A percentile compares a stretch with the other conserved stretches of the same genome.
Conservation (phyloP, 2,888 invertebrate genomes). For the Balanococcus diminutus region DNA sequence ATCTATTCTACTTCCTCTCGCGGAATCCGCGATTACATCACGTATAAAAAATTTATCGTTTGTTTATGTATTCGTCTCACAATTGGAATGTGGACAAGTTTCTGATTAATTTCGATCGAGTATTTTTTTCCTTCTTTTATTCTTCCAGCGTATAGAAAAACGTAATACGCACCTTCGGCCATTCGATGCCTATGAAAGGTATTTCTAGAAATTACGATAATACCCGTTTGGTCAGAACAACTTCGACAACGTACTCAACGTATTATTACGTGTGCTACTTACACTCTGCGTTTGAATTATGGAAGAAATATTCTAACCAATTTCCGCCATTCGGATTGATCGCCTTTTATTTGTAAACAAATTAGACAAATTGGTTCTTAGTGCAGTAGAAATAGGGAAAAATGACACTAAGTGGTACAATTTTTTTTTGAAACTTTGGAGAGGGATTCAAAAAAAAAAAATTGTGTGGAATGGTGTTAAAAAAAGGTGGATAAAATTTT, state of each 20-base stretch:
- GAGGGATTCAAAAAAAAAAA: too few relatives aligned
- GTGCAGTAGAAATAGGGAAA: too few relatives aligned
- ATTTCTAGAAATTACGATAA: conserved; percentile 30
- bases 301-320: neutral
- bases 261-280: conserved; percentile 37
- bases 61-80: neutral
- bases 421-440: too few relatives aligned
- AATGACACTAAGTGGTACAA: too few relatives aligned
- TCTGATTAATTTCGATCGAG: neutral
- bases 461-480: too few relatives aligned
- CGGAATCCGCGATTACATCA: neutral
- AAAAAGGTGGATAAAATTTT: too few relatives aligned
- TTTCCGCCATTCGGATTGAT: neutral
- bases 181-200: neutral
- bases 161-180: conserved; percentile 15
- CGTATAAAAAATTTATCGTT: neutral
- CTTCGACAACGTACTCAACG: neutral
- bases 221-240: conserved; percentile 27
- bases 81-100: neutral
- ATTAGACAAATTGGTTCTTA: too few relatives aligned
- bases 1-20: neutral
- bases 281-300: neutral
- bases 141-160: neutral
- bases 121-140: neutral
- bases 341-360: neutral